Evolutionary conservation across 2,888 invertebrate species (phyloP), one percentile per base, ranked within the genome.

Genomic region (Tryphoninae sp.): DNA sequence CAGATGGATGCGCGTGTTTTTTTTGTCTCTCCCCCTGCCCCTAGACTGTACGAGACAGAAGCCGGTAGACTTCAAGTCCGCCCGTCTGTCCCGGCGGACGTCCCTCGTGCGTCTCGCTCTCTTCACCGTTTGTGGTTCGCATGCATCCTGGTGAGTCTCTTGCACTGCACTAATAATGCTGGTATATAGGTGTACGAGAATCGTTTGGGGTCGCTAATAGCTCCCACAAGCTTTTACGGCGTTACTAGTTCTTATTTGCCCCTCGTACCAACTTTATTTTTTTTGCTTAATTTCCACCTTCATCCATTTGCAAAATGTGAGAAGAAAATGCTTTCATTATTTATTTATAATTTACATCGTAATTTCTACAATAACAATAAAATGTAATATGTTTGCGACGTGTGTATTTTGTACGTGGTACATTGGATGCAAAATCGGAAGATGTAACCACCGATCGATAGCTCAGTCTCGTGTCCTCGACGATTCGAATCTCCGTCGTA

Each of bases 381-480:
- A 11, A 19, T 72, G 8, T 40, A 4, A 7, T 22, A 33, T 45
- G 8, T 65, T 45, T 49, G 58, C 33, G 16, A 26, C 4, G 40
- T 13, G 58, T 26, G 65, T 67, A 65, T 45, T 13, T 45, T 13
- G 9, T 13, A 45, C 11, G 45, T 11, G 45, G 45, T 13, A 9
- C 49, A 16, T 75, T 68, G 82, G 75, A 82, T 82, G 75, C 76
- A 79, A 62, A 79, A 71, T 82, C 55, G 62, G 72, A 79, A 79
- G 82, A 82, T 79, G 82, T 78, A 76, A 76, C 75, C 67, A 64
- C 75, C 72, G 82, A 79, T 82, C 82, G 82, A 82, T 82, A 82
- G 61, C 67, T 49, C 67, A 81, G 82, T 76, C 82, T 79, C 68
- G 78, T 78, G 72, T 80, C 75, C 75, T 72, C 81, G 67, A 72